These are phyloP conservation scores for Alloplasta piceator DNA, from an alignment of 2,888 invertebrate genomes.

Conservation along the genomic window DNA sequence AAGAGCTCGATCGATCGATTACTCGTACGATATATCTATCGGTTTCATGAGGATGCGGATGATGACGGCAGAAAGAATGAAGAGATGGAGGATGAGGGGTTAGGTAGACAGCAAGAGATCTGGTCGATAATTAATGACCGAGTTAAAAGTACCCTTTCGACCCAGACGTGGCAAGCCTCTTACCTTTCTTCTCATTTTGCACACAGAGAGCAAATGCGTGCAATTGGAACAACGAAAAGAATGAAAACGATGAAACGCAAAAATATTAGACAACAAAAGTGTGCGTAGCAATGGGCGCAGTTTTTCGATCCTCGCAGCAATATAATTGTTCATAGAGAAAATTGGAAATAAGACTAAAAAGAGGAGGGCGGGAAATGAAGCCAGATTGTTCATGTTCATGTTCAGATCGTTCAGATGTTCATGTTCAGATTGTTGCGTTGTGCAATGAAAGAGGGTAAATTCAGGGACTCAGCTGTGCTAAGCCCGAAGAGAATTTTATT, in stretches of 20 bases:
- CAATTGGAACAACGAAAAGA: not conserved
- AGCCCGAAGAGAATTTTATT: no score
- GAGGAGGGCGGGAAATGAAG: slow-evolving; percentile 3
- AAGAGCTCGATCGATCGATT: slow-evolving; percentile 72
- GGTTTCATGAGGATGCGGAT: not conserved
- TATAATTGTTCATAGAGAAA: slow-evolving; percentile 31
- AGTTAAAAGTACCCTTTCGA: slow-evolving; percentile 29
- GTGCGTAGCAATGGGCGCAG: slow-evolving; percentile 37
- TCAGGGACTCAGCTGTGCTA: no score
- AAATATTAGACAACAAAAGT: slow-evolving; percentile 26
- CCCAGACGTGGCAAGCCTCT: not conserved
- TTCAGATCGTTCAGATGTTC: no score
- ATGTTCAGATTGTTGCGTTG: no score
- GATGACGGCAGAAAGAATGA: not conserved
- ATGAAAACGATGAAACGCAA: slow-evolving; percentile 2
- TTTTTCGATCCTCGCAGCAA: slow-evolving; percentile 31
- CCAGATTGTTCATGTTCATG: no score
- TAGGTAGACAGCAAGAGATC: not conserved
- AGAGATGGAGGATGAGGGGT: not conserved
- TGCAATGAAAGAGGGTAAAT: no score
- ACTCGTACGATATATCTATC: slow-evolving; percentile 56
- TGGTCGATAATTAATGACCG: slow-evolving; percentile 61
- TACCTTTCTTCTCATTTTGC: not conserved
- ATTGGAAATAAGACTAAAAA: not conserved
- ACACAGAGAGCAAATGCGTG: slow-evolving; percentile 3